A percentile compares a stretch with the other conserved stretches of the same genome.
phyloP scores from a whole-genome alignment of 2,888 invertebrate genomes.

The Amphipoea oculea region DNA sequence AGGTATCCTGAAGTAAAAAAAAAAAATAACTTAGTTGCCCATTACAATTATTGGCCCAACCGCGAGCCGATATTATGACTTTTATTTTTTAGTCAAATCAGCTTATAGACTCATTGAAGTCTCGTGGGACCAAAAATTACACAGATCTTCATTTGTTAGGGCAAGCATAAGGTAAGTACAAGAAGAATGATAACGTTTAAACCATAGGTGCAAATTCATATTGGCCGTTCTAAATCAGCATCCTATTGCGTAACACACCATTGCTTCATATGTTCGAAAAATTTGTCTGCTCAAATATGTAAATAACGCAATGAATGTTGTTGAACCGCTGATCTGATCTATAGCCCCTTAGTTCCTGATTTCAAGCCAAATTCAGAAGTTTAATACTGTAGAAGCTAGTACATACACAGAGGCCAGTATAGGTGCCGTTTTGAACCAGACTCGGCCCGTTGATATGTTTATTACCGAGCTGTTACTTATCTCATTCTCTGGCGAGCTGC shows the following conservation, averaged over 20 bases:
- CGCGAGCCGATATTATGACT: neutral
- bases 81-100: neutral
- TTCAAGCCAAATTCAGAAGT: slow-evolving; percentile 24
- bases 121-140: neutral
- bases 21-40: neutral
- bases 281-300: neutral
- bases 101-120: neutral
- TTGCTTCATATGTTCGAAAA: neutral
- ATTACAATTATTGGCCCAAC: neutral
- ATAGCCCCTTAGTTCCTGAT: slow-evolving; percentile 19
- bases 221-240: neutral
- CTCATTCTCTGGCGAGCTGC: slow-evolving; percentile 13
- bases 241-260: neutral
- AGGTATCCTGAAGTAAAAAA: neutral
- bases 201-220: neutral
- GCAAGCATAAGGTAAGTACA: neutral
- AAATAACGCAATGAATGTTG: neutral
- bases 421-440: slow-evolving; percentile 30
- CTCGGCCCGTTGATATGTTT: slow-evolving; percentile 51
- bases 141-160: neutral
- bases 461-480: slow-evolving; percentile 49
- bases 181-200: neutral
- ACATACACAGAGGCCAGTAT: slow-evolving; percentile 32
- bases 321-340: slow-evolving; percentile 1
- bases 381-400: slow-evolving; percentile 7